Percentiles rank a stretch among this genome's conserved stretches.
Conservation (phyloP, 2,888 invertebrate species). For the Dicranocentrus wangi region DNA sequence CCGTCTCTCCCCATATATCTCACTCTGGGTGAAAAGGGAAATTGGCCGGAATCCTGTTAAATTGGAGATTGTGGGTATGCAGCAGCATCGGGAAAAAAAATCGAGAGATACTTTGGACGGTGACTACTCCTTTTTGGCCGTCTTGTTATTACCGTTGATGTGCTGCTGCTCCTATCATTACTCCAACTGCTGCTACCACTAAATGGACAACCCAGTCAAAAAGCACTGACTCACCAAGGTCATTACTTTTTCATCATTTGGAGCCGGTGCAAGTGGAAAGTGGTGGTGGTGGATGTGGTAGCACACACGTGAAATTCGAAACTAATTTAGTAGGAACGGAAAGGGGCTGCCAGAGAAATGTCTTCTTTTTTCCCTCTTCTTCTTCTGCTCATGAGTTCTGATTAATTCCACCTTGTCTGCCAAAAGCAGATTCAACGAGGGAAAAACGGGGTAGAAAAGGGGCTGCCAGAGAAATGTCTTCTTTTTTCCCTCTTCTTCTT, state of each 20-base stretch:
- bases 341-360: no score
- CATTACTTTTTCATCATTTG: not conserved
- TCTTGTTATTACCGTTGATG: not conserved
- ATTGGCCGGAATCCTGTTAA: conserved; percentile 46
- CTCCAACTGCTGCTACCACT: no score
- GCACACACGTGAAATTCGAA: conserved; percentile 2
- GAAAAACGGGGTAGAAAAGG: not conserved
- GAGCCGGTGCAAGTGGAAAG: not conserved
- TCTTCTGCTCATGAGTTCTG: not conserved
- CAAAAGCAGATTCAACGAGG: not conserved
- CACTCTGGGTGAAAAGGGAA: conserved; percentile 36
- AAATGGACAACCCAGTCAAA: conserved; percentile 9
- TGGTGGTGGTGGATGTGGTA: no score
- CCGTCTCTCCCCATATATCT: conserved; percentile 25
- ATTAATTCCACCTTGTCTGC: conserved; percentile 20
- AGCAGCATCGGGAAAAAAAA: not conserved
- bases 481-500: no score
- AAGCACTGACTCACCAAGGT: not conserved
- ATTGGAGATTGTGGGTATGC: conserved; percentile 39
- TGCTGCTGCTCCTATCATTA: not conserved
- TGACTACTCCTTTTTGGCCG: not conserved
- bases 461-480: no score
- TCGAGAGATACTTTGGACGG: no score
- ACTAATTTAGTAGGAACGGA: not conserved
- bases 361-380: no score